Evolutionary conservation across 2,888 invertebrate species (phyloP).

Genomic region (Cinara cedri): DNA sequence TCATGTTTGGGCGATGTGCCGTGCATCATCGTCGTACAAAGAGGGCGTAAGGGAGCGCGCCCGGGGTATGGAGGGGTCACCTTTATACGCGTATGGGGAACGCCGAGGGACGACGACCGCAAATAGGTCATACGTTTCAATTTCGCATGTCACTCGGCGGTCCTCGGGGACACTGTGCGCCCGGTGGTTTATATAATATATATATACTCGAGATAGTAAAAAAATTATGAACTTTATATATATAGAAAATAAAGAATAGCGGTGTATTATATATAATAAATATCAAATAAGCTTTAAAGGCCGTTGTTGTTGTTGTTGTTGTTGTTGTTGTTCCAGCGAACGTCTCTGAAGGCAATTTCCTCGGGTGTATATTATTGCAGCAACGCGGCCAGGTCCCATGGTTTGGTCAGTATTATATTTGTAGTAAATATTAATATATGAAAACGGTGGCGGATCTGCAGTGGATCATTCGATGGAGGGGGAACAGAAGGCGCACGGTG

Average conservation of each 20-base stretch:
- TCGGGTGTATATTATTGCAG: too few species aligned
- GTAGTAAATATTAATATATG: too few species aligned
- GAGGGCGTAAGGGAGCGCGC: neutral
- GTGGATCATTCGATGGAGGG: too few species aligned
- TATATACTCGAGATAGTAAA: conserved; percentile 5
- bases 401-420: too few species aligned
- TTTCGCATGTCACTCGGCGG: conserved; percentile 43
- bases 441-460: too few species aligned
- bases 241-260: neutral
- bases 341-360: neutral
- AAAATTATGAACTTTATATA: conserved; percentile 56
- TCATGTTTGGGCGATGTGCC: conserved; percentile 49
- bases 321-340: neutral
- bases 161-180: conserved; percentile 38
- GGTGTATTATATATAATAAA: neutral
- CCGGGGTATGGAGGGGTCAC: conserved; percentile 40
- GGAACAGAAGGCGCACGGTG: too few species aligned
- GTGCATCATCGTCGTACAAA: conserved; percentile 26
- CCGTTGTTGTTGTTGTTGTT: neutral
- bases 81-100: neutral
- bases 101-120: conserved; percentile 27
- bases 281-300: neutral
- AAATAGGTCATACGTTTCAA: conserved; percentile 57
- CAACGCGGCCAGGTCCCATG: neutral
- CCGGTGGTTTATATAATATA: conserved; percentile 4